phyloP scores from a whole-genome alignment of 1,140 invertebrate species.

The Vanessa tameamea region DNA sequence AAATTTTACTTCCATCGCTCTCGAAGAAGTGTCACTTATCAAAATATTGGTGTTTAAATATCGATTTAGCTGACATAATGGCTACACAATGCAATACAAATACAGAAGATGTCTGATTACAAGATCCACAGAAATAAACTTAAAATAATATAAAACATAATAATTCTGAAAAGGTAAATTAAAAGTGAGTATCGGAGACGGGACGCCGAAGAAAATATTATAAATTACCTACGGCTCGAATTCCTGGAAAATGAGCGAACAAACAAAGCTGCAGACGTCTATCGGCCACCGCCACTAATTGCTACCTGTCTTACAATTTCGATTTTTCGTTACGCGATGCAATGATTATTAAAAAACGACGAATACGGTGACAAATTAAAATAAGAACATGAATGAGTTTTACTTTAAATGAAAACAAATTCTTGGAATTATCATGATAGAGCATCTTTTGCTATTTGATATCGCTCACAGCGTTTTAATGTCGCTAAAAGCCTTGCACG shows the following conservation, averaged over 20 bases:
- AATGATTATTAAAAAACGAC: slow-evolving; percentile 1
- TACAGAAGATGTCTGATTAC: too few species aligned
- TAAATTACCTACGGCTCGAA: slow-evolving; percentile 9
- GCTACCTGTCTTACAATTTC: slow-evolving; percentile 7
- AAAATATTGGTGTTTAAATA: too few species aligned
- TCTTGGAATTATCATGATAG: neutral
- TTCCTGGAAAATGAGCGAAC: slow-evolving; percentile 9
- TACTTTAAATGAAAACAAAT: neutral
- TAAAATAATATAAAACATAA: neutral
- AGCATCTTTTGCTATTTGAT: too few species aligned
- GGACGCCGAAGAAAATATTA: slow-evolving; percentile 3
- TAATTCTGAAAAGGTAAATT: neutral
- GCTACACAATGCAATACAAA: too few species aligned
- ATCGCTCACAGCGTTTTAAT: too few species aligned
- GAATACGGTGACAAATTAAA: neutral
- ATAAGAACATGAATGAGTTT: neutral
- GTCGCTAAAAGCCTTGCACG: too few species aligned
- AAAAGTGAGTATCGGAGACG: neutral
- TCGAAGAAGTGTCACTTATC: too few species aligned
- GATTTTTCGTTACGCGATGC: neutral
- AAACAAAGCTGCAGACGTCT: slow-evolving; percentile 6
- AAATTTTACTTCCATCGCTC: too few species aligned
- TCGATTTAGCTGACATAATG: too few species aligned
- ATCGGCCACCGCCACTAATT: slow-evolving; percentile 3
- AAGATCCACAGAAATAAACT: neutral